Conservation (phyloP, 2,797 vertebrate species). For the Coranthus polyacanthus region DNA sequence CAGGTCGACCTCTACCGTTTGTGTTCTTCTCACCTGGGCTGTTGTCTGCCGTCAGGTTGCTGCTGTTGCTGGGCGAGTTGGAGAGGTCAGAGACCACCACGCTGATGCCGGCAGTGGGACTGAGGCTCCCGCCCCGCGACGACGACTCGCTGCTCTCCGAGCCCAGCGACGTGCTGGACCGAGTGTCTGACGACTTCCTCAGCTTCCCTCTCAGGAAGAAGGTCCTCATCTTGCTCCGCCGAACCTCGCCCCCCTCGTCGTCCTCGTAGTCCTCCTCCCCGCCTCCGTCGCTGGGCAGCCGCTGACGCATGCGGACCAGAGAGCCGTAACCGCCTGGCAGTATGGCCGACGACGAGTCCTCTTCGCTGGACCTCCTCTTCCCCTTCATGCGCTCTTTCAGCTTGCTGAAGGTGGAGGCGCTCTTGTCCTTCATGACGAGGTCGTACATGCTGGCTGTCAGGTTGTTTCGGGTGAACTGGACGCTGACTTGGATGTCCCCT, state of each 20-base stretch:
- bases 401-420: constrained; percentile 91
- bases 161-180: constrained; percentile 93
- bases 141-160: constrained; percentile 96
- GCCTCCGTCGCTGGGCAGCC: constrained; percentile 82
- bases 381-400: constrained; percentile 94
- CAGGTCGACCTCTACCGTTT: too few relatives aligned
- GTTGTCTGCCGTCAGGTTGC: constrained; percentile 92
- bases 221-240: constrained; percentile 92
- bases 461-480: constrained; percentile 94
- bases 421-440: constrained; percentile 94
- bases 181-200: constrained; percentile 92
- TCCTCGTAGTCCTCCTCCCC: constrained; percentile 92
- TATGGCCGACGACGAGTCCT: constrained; percentile 91
- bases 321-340: constrained; percentile 86
- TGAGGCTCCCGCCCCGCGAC: constrained; percentile 92
- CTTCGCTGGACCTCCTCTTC: constrained; percentile 88
- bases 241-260: constrained; percentile 83
- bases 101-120: constrained; percentile 87
- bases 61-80: constrained; percentile 89
- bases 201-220: constrained; percentile 93
- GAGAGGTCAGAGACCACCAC: constrained; percentile 85
- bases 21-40: constrained; percentile 93
- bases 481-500: constrained; percentile 92
- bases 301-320: constrained; percentile 76
- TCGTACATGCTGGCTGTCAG: constrained; percentile 99